phyloP scores from a whole-genome alignment of 2,113 vertebrate species.

The Pogona vitticeps region DNA sequence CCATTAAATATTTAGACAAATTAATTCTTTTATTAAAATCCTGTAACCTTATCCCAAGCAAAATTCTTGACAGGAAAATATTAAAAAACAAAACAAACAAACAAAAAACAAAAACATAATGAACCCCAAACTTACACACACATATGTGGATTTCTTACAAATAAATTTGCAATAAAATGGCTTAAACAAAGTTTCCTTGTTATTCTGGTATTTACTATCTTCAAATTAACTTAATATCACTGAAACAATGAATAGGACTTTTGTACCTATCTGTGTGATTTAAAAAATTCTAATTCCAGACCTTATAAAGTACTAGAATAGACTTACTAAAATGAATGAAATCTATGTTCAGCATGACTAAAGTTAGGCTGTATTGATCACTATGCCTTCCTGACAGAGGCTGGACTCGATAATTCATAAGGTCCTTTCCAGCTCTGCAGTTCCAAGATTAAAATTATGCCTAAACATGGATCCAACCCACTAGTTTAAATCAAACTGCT shows the following conservation, averaged over 20 bases:
- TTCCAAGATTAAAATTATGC: too few species aligned
- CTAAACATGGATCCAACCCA: too few species aligned
- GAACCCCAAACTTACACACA: background rate
- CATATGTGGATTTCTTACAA: background rate
- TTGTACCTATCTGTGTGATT: background rate
- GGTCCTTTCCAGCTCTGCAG: too few species aligned
- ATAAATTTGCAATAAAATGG: constrained; percentile 6
- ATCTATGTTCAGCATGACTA: background rate
- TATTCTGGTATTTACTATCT: background rate
- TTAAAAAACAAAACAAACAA: too few species aligned
- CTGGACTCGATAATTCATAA: too few species aligned
- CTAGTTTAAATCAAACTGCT: too few species aligned
- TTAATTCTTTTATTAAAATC: constrained; percentile 56
- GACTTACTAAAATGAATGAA: background rate
- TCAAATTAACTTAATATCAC: background rate
- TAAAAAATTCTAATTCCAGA: background rate
- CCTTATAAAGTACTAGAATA: background rate
- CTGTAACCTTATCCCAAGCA: constrained; percentile 36
- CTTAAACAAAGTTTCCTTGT: background rate
- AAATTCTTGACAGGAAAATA: constrained; percentile 36
- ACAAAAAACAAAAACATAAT: background rate
- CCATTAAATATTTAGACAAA: constrained; percentile 62
- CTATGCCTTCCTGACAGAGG: too few species aligned
- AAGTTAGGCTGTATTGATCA: background rate
- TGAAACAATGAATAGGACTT: background rate